Base-by-base conservation (phyloP, 92 coral and sea anemone species). In the Porites rus region DNA sequence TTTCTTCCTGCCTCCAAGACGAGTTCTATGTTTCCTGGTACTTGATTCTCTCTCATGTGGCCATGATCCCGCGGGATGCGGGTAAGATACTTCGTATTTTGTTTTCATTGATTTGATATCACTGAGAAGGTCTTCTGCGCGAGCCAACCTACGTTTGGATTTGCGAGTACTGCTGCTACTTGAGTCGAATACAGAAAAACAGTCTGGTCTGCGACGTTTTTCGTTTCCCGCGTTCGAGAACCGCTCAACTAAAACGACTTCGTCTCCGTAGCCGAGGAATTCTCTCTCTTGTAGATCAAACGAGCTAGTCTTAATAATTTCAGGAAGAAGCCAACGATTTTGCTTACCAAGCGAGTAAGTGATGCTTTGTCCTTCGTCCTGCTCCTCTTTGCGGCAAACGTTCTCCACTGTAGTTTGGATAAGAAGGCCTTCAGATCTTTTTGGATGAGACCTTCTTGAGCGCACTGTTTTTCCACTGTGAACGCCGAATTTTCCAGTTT, bases 311-410 rank as follows among this genome's bases (percentile, higher is more conserved):
- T 87, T 96, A 79, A 96, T 87, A 8, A 92, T 52, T 51, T 91
- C 95, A 52, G 98, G 98, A 64, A 96, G 92, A 38, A 94, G 87
- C 98, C 98, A 96, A 69, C 98, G 95, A 90, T 92, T 96, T 9
- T 94, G 98, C 75, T 96, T 94, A 8, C 97, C 97, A 50, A 96
- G 87, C 18, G 98, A 96, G 72, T 92, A 92, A 65, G 62, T 51
- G 7, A 91, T 76, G 24, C 31, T 24, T 17, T 86, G 71, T 28
- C 61, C 80, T 71, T 62, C 60, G 19, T 17, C 67, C 17, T 75
- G 62, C 56, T n/a, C 64, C 20, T 54, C 63, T 62, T 83, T 85
- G 28, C n/a, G 9, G 72, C 17, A 5, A 13, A 58, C 6, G 14
- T 64, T 46, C 19, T 31, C 59, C 19, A 50, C 86, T 79, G 83